Percentiles rank a stretch among this genome's conserved stretches.
Conservation (phyloP, 2,797 vertebrate genomes). For the Mallotus villosus region DNA sequence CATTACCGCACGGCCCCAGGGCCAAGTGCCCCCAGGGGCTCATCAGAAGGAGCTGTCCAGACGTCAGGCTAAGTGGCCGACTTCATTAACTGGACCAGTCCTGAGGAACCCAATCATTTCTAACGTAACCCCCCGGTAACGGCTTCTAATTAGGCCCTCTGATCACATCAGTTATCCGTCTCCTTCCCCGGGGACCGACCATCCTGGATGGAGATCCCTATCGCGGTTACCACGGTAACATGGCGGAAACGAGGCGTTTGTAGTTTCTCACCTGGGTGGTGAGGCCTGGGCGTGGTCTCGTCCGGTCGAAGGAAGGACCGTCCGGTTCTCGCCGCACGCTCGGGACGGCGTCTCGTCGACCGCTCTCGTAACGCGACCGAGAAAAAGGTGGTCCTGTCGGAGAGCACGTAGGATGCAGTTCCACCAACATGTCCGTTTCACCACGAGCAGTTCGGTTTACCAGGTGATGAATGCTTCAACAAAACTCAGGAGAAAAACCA, state of each 20-base stretch:
- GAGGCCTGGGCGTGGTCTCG: neutral
- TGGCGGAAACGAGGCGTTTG: neutral
- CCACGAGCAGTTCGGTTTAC: neutral
- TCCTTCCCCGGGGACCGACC: neutral
- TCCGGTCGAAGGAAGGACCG: neutral
- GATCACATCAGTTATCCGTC: neutral
- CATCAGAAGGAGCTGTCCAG: neutral
- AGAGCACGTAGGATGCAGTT: neutral
- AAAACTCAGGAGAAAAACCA: neutral
- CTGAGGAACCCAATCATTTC: neutral
- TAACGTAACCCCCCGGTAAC: neutral
- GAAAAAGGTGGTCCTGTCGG: neutral
- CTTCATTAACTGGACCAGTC: conserved; percentile 6
- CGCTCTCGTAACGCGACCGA: neutral
- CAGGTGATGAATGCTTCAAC: neutral
- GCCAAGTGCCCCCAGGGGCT: neutral
- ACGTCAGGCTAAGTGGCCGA: neutral
- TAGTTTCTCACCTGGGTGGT: neutral
- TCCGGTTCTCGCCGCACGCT: too few species aligned
- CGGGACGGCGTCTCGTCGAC: too few species aligned
- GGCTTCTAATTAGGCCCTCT: conserved; percentile 3
- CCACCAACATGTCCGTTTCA: neutral
- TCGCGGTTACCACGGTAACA: neutral
- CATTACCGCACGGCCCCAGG: neutral
- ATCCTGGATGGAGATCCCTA: neutral